Conservation (phyloP, 2,888 invertebrate species). For the Stenodema calcarata region DNA sequence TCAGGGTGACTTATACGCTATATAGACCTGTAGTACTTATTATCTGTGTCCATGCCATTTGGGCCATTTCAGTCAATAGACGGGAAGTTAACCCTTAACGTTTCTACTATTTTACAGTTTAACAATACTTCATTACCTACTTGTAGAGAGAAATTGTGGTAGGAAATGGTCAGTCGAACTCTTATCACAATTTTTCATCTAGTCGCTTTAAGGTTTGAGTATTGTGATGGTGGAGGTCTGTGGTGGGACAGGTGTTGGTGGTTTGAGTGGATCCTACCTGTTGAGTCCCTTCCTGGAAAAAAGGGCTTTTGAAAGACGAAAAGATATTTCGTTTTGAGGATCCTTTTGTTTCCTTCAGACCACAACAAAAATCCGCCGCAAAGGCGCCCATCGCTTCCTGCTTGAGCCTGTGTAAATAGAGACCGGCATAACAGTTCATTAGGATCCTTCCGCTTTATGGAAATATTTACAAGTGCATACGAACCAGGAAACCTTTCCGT, state of each 20-base stretch:
- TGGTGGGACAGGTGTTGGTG: background rate
- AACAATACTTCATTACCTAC: too few species aligned
- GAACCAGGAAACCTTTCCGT: too few species aligned
- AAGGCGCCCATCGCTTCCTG: background rate
- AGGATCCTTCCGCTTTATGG: background rate
- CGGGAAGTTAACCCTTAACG: too few species aligned
- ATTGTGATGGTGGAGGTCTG: background rate
- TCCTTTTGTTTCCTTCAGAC: background rate
- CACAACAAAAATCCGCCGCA: background rate
- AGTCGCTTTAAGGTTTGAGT: background rate
- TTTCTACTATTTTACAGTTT: too few species aligned
- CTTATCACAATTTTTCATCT: background rate
- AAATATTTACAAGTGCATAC: background rate
- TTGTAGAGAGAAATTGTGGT: too few species aligned
- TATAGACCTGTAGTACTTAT: too few species aligned
- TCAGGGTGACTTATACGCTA: too few species aligned
- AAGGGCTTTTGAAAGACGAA: background rate
- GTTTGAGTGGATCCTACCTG: background rate
- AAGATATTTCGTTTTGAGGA: background rate
- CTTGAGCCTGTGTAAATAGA: background rate
- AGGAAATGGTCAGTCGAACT: too few species aligned
- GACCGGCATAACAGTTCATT: background rate
- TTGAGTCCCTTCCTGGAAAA: background rate
- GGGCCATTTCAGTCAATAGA: too few species aligned
- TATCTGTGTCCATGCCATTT: too few species aligned